Evolutionary conservation across 2,797 vertebrate species (phyloP), one percentile per base, ranked within the genome.

Genomic region (Spinibarbus caldwelli): DNA sequence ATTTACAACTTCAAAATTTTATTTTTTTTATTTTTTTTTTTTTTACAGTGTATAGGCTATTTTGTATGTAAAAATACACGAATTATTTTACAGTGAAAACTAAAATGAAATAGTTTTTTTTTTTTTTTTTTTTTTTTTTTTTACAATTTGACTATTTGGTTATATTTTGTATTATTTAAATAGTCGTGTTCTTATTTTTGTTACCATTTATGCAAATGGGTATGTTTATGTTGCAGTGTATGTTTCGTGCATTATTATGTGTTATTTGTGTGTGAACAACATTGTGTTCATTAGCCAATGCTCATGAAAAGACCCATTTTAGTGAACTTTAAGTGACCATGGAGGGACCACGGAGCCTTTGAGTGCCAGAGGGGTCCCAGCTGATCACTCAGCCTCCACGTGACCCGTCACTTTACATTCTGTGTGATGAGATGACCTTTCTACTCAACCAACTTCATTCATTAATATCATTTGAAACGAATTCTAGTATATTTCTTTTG

Each of bases 331-430:
- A 67, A 34, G 62, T 29, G 47, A 36, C 34, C 68, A 52, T 23
- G 19, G 43, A 68, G 66, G 72, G 80, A 2, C 75, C 43, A 77
- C 57, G 57, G 71, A 86, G 72, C 21, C 72, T 77, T 57, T 80
- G 80, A 34, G 76, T 79, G 84, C 70, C 67, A 57, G 76, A 78
- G 80, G 76, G 75, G 64, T 17, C 59, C 85, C 82, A 84, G 62
- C 68, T 80, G 86, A 87, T 87, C 86, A 26, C 86, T 90, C 29
- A 70, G 68, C 59, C 62, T 75, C 38, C 84, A 84, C 80, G 86
- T 86, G 86, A 86, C 85, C 81, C 72, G 73, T 90, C 84, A 85
- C 82, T 87, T 43, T 72, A 54, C 68, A 82, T 86, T 87, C 23
- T 10, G 17, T 57, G 52, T 84, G 78, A 87, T 14, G 72, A 77